Evolutionary conservation across 1,140 invertebrate species (phyloP).

Genomic region (Stegodyphus dumicola): DNA sequence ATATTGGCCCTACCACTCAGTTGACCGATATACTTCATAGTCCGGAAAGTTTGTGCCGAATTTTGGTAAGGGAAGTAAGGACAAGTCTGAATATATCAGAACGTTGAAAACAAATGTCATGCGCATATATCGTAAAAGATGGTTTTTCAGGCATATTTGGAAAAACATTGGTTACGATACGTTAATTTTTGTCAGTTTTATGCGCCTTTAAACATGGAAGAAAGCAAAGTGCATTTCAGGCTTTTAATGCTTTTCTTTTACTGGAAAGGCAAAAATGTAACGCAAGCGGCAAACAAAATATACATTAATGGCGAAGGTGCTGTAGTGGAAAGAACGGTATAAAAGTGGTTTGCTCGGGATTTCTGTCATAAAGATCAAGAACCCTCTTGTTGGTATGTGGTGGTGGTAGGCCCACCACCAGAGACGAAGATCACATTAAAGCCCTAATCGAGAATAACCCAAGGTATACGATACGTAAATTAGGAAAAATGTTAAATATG

Average conservation of each 20-base stretch:
- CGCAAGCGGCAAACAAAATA: background rate
- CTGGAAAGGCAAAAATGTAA: background rate
- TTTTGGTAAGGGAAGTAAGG: background rate
- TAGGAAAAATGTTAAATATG: slow-evolving; percentile 3
- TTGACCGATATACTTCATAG: background rate
- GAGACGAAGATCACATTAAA: background rate
- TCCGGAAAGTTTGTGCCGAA: background rate
- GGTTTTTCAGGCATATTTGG: background rate
- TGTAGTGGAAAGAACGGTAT: background rate
- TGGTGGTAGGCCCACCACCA: background rate
- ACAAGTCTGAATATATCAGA: background rate
- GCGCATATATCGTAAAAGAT: background rate
- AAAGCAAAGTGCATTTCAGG: background rate
- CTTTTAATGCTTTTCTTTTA: background rate
- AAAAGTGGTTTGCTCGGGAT: background rate
- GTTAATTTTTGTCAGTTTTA: background rate
- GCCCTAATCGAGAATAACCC: background rate
- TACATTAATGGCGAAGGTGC: background rate
- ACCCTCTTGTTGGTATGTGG: too few relatives aligned
- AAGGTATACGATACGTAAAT: background rate
- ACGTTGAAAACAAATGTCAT: background rate
- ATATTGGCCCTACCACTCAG: too few relatives aligned
- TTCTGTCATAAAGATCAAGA: background rate
- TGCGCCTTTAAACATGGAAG: background rate
- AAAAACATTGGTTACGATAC: background rate